Conservation (phyloP, 92 coral and sea anemone genomes). For the Umimayanthus kanabou region DNA sequence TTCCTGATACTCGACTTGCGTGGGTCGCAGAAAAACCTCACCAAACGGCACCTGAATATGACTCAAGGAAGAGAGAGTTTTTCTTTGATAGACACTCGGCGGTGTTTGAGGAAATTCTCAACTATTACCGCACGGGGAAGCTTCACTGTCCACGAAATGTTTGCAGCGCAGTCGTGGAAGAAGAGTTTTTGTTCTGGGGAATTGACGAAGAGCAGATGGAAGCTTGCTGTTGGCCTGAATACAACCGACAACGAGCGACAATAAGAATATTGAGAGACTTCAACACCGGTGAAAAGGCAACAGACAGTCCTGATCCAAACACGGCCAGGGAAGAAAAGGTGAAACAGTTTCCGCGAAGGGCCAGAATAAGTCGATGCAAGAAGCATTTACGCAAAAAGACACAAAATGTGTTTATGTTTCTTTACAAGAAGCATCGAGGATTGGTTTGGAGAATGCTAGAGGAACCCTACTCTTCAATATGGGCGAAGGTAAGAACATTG, state of each 20-base stretch:
- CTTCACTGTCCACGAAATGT: slow-evolving; percentile 81
- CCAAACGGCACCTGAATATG: slow-evolving; percentile 61
- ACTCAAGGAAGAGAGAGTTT: slow-evolving; percentile 66
- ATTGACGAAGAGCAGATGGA: slow-evolving; percentile 80
- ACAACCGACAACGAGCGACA: slow-evolving; percentile 74
- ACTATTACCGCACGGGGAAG: slow-evolving; percentile 82
- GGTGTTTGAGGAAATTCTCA: slow-evolving; percentile 71
- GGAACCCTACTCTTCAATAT: slow-evolving; percentile 70
- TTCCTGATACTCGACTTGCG: slow-evolving; percentile 79
- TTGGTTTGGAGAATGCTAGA: slow-evolving; percentile 68
- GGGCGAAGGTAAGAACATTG: slow-evolving; percentile 65
- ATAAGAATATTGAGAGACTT: slow-evolving; percentile 66
- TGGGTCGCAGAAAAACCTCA: slow-evolving; percentile 72
- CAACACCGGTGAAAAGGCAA: slow-evolving; percentile 45
- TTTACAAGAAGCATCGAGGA: slow-evolving; percentile 52
- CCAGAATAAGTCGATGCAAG: neutral
- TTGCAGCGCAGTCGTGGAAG: slow-evolving; percentile 76
- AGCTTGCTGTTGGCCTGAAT: slow-evolving; percentile 85
- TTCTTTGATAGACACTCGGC: slow-evolving; percentile 84
- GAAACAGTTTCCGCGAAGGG: slow-evolving; percentile 33
- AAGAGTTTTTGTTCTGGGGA: slow-evolving; percentile 87
- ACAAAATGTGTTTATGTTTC: slow-evolving; percentile 20
- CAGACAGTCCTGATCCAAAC: slow-evolving; percentile 51
- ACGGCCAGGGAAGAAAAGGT: slow-evolving; percentile 29
- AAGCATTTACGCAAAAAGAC: slow-evolving; percentile 27